Evolutionary conservation across 2,113 vertebrate genomes (phyloP).

Genomic region (Psephotus haematonotus): DNA sequence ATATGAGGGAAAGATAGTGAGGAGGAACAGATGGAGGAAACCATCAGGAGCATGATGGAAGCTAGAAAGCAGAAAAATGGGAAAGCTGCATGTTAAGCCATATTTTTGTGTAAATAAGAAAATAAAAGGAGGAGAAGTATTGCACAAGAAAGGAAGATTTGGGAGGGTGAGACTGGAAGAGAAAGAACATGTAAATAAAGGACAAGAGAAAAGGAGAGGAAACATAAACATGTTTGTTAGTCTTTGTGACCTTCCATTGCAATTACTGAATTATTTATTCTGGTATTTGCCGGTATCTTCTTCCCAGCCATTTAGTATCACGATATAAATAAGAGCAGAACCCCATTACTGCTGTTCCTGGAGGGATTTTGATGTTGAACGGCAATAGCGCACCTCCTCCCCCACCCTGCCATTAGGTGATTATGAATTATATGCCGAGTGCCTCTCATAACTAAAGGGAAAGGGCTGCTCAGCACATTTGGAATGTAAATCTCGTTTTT

Average conservation of each 20-base stretch:
- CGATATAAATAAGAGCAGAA: slow-evolving; percentile 24
- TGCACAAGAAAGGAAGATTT: background rate
- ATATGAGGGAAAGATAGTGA: background rate
- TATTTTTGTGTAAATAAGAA: background rate
- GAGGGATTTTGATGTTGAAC: slow-evolving; percentile 40
- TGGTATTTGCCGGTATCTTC: slow-evolving; percentile 43
- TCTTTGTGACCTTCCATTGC: background rate
- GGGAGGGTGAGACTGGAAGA: background rate
- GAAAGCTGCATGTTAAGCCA: background rate
- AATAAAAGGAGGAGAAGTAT: background rate
- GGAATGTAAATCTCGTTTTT: slow-evolving; percentile 64
- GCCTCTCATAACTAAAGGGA: slow-evolving; percentile 54
- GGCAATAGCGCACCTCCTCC: background rate
- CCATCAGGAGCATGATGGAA: background rate
- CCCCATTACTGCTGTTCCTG: background rate
- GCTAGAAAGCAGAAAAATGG: background rate
- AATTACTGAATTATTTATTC: slow-evolving; percentile 50
- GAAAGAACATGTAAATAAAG: background rate
- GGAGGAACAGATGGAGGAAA: background rate
- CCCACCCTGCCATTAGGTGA: slow-evolving; percentile 24
- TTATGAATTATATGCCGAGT: slow-evolving; percentile 54
- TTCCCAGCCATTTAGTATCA: slow-evolving; percentile 46
- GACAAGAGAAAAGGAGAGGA: background rate
- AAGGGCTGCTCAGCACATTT: slow-evolving; percentile 66
- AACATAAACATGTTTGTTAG: background rate